phyloP scores from a whole-genome alignment of 2,888 invertebrate genomes.

The Diadegma fenestrale region DNA sequence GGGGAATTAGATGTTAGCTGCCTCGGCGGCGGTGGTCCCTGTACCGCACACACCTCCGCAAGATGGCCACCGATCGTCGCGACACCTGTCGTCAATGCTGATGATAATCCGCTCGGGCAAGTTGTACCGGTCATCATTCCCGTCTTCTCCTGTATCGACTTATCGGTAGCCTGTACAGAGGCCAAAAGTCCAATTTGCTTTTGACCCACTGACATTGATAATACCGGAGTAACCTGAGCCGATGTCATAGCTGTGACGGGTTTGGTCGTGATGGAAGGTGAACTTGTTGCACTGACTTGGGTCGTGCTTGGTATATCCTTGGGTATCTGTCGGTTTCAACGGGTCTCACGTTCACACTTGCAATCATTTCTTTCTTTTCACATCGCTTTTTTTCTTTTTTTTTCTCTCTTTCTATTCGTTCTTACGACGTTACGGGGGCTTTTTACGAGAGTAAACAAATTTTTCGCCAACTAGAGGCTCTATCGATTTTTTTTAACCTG shows the following conservation, averaged over 20 bases:
- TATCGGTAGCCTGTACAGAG: constrained; percentile 77
- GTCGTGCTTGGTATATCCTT: constrained; percentile 86
- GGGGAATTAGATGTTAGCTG: constrained; percentile 84
- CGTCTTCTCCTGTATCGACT: constrained; percentile 79
- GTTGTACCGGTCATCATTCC: constrained; percentile 73
- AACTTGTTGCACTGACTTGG: constrained; percentile 84
- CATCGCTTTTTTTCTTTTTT: constrained; percentile 54
- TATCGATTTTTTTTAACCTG: neutral
- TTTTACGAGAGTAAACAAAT: constrained; percentile 29
- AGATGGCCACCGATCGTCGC: constrained; percentile 81
- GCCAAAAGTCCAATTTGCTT: constrained; percentile 81
- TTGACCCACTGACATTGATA: constrained; percentile 80
- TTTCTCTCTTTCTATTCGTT: constrained; percentile 40
- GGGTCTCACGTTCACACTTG: constrained; percentile 83
- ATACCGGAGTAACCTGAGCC: constrained; percentile 81
- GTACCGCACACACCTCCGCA: constrained; percentile 85
- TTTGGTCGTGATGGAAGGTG: constrained; percentile 84
- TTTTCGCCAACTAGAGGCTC: constrained; percentile 15
- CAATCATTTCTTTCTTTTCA: constrained; percentile 63
- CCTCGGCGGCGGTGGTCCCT: constrained; percentile 82
- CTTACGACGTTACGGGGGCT: constrained; percentile 40
- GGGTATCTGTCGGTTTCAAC: constrained; percentile 86
- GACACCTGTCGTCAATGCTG: constrained; percentile 71
- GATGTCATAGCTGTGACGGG: constrained; percentile 79
- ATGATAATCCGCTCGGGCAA: constrained; percentile 70